Evolutionary conservation across 2,113 vertebrate species (phyloP).

Genomic region (Neopipo cinnamomea): DNA sequence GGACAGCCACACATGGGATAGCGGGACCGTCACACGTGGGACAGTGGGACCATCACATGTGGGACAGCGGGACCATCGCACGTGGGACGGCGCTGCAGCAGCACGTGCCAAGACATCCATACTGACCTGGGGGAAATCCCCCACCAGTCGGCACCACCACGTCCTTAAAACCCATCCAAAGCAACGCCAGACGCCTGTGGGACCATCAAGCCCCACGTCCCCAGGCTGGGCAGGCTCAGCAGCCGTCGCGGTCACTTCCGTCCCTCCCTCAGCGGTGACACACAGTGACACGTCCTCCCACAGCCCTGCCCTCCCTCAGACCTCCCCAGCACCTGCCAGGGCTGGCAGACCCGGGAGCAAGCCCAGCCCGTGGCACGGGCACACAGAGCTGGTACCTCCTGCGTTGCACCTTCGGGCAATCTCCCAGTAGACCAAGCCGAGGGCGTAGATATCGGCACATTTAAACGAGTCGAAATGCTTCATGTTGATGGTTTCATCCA

Average conservation of each 20-base stretch:
- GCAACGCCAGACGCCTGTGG: not conserved
- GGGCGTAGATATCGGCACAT: slow-evolving; percentile 94
- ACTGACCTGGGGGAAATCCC: not conserved
- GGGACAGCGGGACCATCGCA: not conserved
- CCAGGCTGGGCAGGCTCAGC: too few relatives aligned
- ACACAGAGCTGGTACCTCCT: slow-evolving; percentile 76
- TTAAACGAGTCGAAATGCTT: slow-evolving; percentile 99
- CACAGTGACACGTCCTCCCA: accelerated
- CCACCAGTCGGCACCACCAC: not conserved
- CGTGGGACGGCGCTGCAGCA: not conserved
- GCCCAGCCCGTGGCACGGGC: accelerated
- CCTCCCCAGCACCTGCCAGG: not conserved
- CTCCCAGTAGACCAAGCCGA: slow-evolving; percentile 98
- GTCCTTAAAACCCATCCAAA: not conserved
- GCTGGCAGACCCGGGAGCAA: not conserved
- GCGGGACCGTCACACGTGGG: too few relatives aligned
- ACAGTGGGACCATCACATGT: not conserved
- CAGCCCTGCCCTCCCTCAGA: not conserved
- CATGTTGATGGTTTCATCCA: slow-evolving; percentile 99
- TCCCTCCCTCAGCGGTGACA: not conserved
- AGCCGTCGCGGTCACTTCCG: accelerated
- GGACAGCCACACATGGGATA: too few relatives aligned
- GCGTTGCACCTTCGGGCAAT: slow-evolving; percentile 92
- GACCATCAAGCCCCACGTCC: not conserved
- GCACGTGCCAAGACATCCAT: not conserved